Evolutionary conservation across 2,797 vertebrate species (phyloP), one percentile per base, ranked within the genome.

Genomic region (Falco rusticolus): DNA sequence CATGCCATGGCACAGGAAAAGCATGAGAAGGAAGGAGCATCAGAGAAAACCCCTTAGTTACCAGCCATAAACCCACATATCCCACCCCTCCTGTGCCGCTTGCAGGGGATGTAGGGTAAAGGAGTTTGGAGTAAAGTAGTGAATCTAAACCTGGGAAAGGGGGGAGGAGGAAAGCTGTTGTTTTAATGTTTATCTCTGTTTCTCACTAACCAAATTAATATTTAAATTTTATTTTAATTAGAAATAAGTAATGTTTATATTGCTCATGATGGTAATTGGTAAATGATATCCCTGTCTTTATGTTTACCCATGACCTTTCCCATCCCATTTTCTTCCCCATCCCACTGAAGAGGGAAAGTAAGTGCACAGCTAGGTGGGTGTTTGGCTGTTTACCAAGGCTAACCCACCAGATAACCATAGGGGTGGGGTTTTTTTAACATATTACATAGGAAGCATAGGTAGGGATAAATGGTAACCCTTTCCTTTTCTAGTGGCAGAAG

Each of bases 261-360:
- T 70, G 34, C 9, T 19, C 5, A 1, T 18, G 2, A 45, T 19
- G 10, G 6, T 33, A 65, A 26, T 0, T 41, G 11, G 5, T 29
- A 68, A 72, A 10, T 31, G 2, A 56, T 37, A 6, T 31, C 33
- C 15, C 6, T 10, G 25, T 18, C 25, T 65, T 87, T 65, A 37
- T 54, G 24, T 45, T 1, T 0, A 54, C 5, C 17, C 43, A 45
- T 18, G 43, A 45, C 16, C 43, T 45, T 45, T 18, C 16, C 16
- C 43, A 45, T 45, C 9, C 7, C 20, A 45, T 60, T 74, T 81
- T 81, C 24, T 60, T 7, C 29, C 20, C 8, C 3, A 2, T 54
- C 29, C 39, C 25, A 45, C 24, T 68, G 39, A 75, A 76, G 6
- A 69, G 4, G 5, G 17, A n/a, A 25, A 50, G 31, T 41, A 11